Conservation (phyloP, 2,888 invertebrate species). For the Agonopterix arenella region DNA sequence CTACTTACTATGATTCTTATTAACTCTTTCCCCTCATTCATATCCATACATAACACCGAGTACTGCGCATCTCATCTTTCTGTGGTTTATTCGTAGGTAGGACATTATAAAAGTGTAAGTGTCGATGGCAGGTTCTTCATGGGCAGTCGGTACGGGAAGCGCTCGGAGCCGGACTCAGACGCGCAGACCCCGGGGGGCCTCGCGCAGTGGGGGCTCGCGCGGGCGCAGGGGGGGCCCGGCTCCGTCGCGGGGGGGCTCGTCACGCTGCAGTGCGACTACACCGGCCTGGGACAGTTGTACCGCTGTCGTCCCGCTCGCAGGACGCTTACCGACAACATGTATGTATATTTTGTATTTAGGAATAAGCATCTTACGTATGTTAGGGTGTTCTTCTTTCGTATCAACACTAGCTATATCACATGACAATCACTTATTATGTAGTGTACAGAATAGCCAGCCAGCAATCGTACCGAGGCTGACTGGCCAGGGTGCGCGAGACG, state of each 20-base stretch:
- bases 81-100: no score
- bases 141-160: constrained; percentile 52
- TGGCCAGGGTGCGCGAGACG: no score
- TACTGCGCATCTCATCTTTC: no score
- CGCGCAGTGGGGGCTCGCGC: background rate
- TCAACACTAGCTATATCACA: no score
- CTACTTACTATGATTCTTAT: no score
- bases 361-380: background rate
- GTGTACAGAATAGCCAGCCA: no score
- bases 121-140: constrained; percentile 42
- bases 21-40: no score
- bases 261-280: constrained; percentile 29
- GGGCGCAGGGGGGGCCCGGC: background rate
- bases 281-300: constrained; percentile 34
- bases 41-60: no score
- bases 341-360: background rate
- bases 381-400: no score
- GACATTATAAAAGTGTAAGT: no score
- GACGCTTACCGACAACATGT: constrained; percentile 5
- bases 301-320: constrained; percentile 23
- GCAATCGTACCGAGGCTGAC: no score
- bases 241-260: constrained; percentile 7
- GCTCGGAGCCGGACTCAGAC: constrained; percentile 20
- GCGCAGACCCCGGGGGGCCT: background rate
- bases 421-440: no score